Base-by-base conservation (phyloP, 1,140 invertebrate species). In the Pomacea maculata region DNA sequence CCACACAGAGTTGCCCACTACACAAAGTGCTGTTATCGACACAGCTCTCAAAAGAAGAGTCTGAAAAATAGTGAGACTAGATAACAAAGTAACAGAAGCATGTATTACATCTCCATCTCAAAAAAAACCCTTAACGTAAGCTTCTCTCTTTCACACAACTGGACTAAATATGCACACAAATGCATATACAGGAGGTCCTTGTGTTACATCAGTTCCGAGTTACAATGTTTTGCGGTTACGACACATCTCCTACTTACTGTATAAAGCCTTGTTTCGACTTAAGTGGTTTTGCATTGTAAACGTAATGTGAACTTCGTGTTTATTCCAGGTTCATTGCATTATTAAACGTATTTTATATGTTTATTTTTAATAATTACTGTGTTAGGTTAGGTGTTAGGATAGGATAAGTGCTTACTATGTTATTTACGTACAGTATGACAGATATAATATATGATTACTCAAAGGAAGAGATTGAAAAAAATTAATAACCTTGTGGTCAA, bases 21-120 rank as follows among this genome's bases (percentile, higher is more conserved):
- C 75, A 57, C 83, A 81, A 76, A 87, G 81, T 17, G 83, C 82
- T 45, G 77, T 61, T 52, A 87, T 79, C 21, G 82, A 83, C 64
- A 64, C 63, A 29, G 80, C 78, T 55, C 64, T 25, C 65, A 85
- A 63, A 11, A 70, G 65, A 21, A 85, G 29, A 17, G 84, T 84
- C 85, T 86, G 78, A 72, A 83, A 80, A 70, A 19, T 65, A 21
- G 15, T 34, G 4, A 64, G 25, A 77, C 11, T 29, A 25, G 1
- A 25, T 21, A 19, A 21, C 15, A 12, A 25, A 10, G 14, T 21
- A 25, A 45, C 76, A 64, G 76, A n/a, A 52, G 55, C 68, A 25
- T 73, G 70, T 65, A 55, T 73, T 21, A 78, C 45, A 70, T 67
- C 64, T 19, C 73, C 55, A 34, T 77, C 54, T 63, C 25, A 54